Evolutionary conservation across 1,140 invertebrate genomes (phyloP).

Genomic region (Brachionus paranguensis): DNA sequence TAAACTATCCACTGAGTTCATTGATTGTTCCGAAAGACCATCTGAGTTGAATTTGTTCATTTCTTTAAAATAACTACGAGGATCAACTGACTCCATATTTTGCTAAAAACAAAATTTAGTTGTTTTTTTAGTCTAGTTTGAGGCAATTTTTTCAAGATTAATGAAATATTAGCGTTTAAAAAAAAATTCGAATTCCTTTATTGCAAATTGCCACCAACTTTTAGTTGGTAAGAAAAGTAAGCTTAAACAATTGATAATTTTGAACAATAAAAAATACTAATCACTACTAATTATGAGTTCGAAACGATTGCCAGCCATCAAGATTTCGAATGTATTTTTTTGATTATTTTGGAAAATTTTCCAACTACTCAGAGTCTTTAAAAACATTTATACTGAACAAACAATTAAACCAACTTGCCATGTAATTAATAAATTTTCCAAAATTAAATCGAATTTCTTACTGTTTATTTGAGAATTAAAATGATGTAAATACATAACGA

Average conservation of each 20-base stretch:
- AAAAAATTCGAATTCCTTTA: not conserved
- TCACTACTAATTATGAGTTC: not conserved
- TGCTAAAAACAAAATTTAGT: not conserved
- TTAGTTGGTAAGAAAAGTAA: not conserved
- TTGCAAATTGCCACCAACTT: not conserved
- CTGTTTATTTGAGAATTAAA: not conserved
- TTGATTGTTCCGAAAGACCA: not conserved
- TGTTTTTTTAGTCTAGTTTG: not conserved
- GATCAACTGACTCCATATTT: constrained; percentile 13
- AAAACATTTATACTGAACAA: not conserved
- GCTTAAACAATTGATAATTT: not conserved
- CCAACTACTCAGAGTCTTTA: not conserved
- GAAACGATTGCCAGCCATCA: not conserved
- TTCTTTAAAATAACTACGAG: constrained; percentile 22
- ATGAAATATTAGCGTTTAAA: not conserved
- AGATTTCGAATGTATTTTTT: not conserved
- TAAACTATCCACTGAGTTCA: not conserved
- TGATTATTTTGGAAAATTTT: not conserved
- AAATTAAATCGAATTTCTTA: not conserved
- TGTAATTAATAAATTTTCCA: not conserved
- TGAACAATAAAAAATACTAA: not conserved
- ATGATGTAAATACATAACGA: not conserved
- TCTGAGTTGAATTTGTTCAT: constrained; percentile 28
- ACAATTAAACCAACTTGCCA: not conserved
- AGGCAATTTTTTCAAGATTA: not conserved